These are phyloP conservation scores for Cordilura impudica DNA, from an alignment of 2,888 invertebrate species.

Conservation along the genomic window DNA sequence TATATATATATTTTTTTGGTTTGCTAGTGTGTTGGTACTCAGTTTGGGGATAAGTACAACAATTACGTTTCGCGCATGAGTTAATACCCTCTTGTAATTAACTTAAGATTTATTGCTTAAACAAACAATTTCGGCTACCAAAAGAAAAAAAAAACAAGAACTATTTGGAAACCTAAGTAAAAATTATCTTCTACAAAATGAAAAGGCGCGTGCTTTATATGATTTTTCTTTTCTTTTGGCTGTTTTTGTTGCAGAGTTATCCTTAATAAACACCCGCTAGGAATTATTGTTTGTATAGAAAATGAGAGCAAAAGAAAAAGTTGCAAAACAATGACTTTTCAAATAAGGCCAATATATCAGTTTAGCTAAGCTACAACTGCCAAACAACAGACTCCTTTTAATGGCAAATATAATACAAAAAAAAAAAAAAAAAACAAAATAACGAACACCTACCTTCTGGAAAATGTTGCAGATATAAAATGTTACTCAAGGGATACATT, in stretches of 20 bases:
- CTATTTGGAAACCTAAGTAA: slow-evolving; percentile 33
- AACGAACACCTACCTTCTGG: slow-evolving; percentile 46
- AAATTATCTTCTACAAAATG: not conserved
- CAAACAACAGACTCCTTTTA: slow-evolving; percentile 27
- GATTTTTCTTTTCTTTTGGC: slow-evolving; percentile 18
- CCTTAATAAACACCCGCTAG: slow-evolving; percentile 57
- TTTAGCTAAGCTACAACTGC: slow-evolving; percentile 50
- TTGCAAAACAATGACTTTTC: slow-evolving; percentile 70
- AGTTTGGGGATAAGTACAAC: slow-evolving; percentile 25
- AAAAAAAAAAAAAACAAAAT: slow-evolving; percentile 22
- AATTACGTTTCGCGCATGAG: slow-evolving; percentile 67
- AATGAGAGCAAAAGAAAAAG: slow-evolving; percentile 2
- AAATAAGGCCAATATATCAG: slow-evolving; percentile 75
- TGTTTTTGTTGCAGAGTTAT: not conserved
- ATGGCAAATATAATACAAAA: not conserved
- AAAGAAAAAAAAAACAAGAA: slow-evolving; percentile 27
- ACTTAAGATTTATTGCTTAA: slow-evolving; percentile 75
- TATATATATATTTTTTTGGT: slow-evolving; percentile 24
- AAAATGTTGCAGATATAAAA: slow-evolving; percentile 71
- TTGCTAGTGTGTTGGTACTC: not conserved
- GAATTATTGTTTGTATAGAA: slow-evolving; percentile 49
- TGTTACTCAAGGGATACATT: slow-evolving; percentile 79
- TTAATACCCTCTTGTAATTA: slow-evolving; percentile 75
- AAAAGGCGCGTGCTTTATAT: slow-evolving; percentile 47
- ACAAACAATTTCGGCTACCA: slow-evolving; percentile 63